phyloP scores from a whole-genome alignment of 2,888 invertebrate species.

The Argyra leucocephala region DNA sequence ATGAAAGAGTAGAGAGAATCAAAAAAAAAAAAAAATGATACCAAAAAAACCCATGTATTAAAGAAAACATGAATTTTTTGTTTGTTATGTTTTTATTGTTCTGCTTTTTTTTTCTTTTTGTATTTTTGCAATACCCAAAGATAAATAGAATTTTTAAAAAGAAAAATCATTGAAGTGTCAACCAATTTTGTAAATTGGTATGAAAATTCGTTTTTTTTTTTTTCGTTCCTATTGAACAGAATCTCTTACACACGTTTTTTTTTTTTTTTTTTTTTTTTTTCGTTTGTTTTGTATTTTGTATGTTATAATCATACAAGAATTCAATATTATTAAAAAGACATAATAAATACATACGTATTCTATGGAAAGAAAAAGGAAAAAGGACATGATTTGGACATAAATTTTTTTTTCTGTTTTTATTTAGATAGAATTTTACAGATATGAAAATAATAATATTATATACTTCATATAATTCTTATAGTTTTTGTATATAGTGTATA shows the following conservation, averaged over 20 bases:
- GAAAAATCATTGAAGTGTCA: conserved; percentile 10
- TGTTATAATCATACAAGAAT: background rate
- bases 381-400: background rate
- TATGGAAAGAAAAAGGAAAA: background rate
- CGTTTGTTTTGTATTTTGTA: background rate
- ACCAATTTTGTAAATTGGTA: conserved; percentile 1
- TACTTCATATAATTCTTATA: background rate
- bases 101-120: background rate
- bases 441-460: background rate
- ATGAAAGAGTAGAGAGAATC: background rate
- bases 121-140: background rate
- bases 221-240: too few species aligned
- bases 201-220: background rate
- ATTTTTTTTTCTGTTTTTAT: background rate
- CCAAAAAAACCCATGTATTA: too few species aligned
- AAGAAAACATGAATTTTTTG: too few species aligned
- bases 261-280: background rate
- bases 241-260: too few species aligned
- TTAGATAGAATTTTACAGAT: background rate
- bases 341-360: background rate
- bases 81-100: too few species aligned
- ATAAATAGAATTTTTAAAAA: conserved; percentile 9
- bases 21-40: background rate
- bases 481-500: too few species aligned
- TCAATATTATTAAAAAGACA: background rate